Conservation (phyloP, 2,113 vertebrate genomes). For the Todiramphus saurophagus region DNA sequence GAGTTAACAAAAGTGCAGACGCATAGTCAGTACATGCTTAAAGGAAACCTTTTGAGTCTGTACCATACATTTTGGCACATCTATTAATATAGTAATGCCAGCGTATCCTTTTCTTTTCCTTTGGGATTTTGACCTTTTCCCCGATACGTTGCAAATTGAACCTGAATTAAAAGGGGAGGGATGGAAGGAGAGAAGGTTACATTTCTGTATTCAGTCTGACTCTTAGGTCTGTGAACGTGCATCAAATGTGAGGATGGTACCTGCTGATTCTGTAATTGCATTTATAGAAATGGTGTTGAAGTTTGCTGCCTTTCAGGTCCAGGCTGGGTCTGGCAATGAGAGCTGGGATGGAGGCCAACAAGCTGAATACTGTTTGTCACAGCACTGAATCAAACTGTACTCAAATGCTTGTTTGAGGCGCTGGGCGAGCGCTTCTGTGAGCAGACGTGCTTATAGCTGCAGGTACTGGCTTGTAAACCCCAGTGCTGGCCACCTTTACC, state of each 20-base stretch:
- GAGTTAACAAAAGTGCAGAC: background rate
- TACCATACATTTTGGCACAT: background rate
- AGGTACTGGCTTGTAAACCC: background rate
- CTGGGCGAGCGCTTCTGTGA: background rate
- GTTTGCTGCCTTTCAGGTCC: background rate
- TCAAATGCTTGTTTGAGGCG: fast-evolving
- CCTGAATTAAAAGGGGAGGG: background rate
- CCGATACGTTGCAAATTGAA: background rate
- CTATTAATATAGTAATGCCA: background rate
- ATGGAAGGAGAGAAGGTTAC: background rate
- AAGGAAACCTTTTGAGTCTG: background rate
- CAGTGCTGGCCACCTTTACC: background rate
- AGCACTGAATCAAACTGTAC: background rate
- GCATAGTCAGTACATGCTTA: background rate
- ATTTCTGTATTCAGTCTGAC: background rate
- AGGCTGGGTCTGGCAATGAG: background rate
- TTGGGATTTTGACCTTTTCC: background rate
- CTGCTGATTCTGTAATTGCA: background rate
- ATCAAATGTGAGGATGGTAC: background rate
- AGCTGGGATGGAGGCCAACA: background rate
- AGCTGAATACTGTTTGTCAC: background rate
- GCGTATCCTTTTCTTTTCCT: background rate
- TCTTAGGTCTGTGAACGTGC: background rate
- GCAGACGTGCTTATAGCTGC: background rate
- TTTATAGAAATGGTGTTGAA: background rate